Base-by-base conservation (phyloP, 1,140 invertebrate species). In the Listronotus bonariensis region DNA sequence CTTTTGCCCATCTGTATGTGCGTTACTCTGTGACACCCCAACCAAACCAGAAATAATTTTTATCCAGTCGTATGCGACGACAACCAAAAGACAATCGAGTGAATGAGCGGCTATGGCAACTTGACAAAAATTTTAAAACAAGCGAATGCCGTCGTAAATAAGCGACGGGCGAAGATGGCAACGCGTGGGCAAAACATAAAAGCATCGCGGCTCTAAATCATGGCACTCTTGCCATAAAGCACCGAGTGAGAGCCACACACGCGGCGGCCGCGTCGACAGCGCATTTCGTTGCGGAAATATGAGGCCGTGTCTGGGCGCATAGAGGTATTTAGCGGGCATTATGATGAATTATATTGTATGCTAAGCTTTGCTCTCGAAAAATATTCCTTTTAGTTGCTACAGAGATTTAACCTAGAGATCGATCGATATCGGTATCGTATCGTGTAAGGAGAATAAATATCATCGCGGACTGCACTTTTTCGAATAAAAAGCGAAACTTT, bases 171-270 rank as follows among this genome's bases (percentile, higher is more conserved):
- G 72, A 73, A 75, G 73, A 75, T 75, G 73, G 73, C 68, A 66
- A 68, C 72, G 73, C 72, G 73, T 75, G 72, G 73, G 73, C 70
- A 65, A 69, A 75, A 75, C 73, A 75, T 70, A 73, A 69, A 66
- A 73, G 64, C 68, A 69, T 73, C 72, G 73, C 68, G 68, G 71
- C 64, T 53, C 66, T 75, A 75, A 75, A 75, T 75, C 73, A 73
- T 73, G 73, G 72, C 72, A 74, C 70, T 70, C 72, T 70, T 53
- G 65, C 70, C 68, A 69, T 69, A 72, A 72, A 72, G 57, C 68
- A 75, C 72, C 67, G 58, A 48, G 54, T 26, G 42, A 54, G 64
- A 70, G 66, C 72, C 72, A 71, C 72, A 71, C 72, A 72, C 68
- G 65, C 65, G 41, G 68, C 34, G 8, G 20, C 20, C 20, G 34